These are phyloP conservation scores for Jaculus jaculus DNA, from an alignment of 2,113 vertebrate genomes.

Conservation along the genomic window DNA sequence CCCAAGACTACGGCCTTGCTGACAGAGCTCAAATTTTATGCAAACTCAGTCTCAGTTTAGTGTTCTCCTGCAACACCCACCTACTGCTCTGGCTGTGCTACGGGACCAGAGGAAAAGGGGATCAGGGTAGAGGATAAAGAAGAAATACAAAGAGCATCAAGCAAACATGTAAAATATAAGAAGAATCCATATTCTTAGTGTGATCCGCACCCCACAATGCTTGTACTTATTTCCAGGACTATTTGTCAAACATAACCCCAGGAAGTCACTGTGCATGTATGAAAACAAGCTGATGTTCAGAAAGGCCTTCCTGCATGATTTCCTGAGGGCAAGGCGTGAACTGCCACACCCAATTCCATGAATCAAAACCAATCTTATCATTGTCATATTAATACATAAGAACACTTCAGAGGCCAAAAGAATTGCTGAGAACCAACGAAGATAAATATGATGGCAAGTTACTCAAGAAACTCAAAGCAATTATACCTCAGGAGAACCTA, in stretches of 20 bases:
- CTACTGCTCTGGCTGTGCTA: not conserved
- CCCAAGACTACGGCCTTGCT: not conserved
- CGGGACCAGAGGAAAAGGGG: not conserved
- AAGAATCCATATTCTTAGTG: not conserved
- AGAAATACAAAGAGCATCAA: not conserved
- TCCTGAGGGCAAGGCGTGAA: not conserved
- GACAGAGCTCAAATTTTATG: not conserved
- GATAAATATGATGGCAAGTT: conserved; percentile 39
- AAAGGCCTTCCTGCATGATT: not conserved
- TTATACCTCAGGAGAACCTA: conserved; percentile 41
- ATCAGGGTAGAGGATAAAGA: not conserved
- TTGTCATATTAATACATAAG: conserved; percentile 9
- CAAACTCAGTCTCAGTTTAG: not conserved
- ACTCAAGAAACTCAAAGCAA: conserved; percentile 50
- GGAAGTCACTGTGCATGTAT: not conserved
- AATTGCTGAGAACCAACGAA: not conserved
- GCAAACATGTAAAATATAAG: not conserved
- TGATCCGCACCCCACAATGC: not conserved
- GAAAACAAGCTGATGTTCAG: conserved; percentile 13
- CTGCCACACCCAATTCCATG: not conserved
- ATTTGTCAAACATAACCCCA: not conserved
- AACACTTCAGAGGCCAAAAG: conserved; percentile 11
- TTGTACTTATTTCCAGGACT: not conserved
- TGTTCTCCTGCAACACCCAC: not conserved
- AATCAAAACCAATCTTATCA: conserved; percentile 18